A percentile compares a stretch with the other conserved stretches of the same genome.
phyloP scores from a whole-genome alignment of 2,888 invertebrate genomes.

The Tortrix viridana region DNA sequence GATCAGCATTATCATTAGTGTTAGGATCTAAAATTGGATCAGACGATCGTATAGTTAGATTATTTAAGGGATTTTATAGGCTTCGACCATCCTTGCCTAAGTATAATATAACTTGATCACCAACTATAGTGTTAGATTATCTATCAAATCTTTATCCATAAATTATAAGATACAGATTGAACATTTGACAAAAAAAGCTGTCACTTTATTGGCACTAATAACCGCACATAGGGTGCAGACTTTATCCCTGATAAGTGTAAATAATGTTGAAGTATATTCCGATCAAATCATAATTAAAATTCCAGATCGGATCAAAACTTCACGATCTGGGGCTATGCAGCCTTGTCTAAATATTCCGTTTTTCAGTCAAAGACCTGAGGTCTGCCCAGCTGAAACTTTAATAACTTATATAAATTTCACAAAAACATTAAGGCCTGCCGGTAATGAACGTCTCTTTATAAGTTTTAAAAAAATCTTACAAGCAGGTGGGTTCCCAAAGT shows the following conservation, averaged over 20 bases:
- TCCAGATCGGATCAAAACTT: constrained; percentile 3
- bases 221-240: too few species aligned
- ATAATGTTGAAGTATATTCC: too few species aligned
- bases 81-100: not conserved
- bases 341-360: constrained; percentile 6
- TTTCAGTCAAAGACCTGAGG: constrained; percentile 2
- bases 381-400: not conserved
- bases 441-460: too few species aligned
- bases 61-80: constrained; percentile 6
- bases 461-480: not conserved
- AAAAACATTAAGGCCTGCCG: too few species aligned
- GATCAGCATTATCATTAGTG: constrained; percentile 3
- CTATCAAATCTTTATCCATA: too few species aligned
- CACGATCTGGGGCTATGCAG: not conserved
- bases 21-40: constrained; percentile 5
- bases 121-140: too few species aligned
- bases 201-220: too few species aligned
- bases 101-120: too few species aligned
- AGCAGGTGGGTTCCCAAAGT: not conserved
- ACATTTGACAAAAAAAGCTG: too few species aligned
- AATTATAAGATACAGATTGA: too few species aligned
- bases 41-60: constrained; percentile 1
- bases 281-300: not conserved
- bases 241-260: too few species aligned
- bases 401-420: too few species aligned